Percentiles rank a stretch among this genome's conserved stretches.
phyloP scores from a whole-genome alignment of 2,888 invertebrate genomes.

The Junonia oenone region DNA sequence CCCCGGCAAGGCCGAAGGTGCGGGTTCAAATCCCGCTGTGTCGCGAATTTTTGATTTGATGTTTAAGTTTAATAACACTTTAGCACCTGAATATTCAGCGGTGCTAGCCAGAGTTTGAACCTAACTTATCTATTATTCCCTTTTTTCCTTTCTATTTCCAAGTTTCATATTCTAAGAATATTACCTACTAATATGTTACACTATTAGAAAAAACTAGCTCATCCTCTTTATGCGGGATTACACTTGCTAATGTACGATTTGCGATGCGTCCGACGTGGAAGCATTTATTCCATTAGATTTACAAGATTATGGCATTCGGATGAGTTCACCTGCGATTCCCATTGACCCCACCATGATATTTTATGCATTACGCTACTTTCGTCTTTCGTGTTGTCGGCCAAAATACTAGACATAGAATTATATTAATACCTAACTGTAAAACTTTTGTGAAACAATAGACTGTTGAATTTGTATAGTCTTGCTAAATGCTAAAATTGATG shows the following conservation, averaged over 20 bases:
- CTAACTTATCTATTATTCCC: too few species aligned
- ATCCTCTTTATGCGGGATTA: slow-evolving; percentile 18
- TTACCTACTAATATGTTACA: neutral
- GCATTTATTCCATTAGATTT: slow-evolving; percentile 25
- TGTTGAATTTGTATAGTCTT: too few species aligned
- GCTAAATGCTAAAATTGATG: too few species aligned
- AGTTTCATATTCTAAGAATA: neutral
- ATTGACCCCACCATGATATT: slow-evolving; percentile 28
- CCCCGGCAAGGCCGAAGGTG: too few species aligned
- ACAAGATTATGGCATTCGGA: slow-evolving; percentile 31
- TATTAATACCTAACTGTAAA: too few species aligned
- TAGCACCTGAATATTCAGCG: too few species aligned
- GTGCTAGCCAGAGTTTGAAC: too few species aligned
- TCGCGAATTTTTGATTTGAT: too few species aligned
- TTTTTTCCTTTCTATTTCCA: neutral
- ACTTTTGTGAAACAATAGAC: too few species aligned
- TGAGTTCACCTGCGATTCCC: slow-evolving; percentile 33
- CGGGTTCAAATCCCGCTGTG: too few species aligned
- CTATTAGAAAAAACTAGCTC: neutral
- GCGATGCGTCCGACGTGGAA: slow-evolving; percentile 13
- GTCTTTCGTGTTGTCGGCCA: neutral
- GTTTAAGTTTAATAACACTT: too few species aligned
- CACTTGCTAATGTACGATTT: slow-evolving; percentile 21
- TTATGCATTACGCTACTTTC: neutral
- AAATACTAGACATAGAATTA: neutral